Evolutionary conservation across 92 coral and sea anemone species (phyloP), one percentile per base, ranked within the genome.

Genomic region (Micromussa lordhowensis): DNA sequence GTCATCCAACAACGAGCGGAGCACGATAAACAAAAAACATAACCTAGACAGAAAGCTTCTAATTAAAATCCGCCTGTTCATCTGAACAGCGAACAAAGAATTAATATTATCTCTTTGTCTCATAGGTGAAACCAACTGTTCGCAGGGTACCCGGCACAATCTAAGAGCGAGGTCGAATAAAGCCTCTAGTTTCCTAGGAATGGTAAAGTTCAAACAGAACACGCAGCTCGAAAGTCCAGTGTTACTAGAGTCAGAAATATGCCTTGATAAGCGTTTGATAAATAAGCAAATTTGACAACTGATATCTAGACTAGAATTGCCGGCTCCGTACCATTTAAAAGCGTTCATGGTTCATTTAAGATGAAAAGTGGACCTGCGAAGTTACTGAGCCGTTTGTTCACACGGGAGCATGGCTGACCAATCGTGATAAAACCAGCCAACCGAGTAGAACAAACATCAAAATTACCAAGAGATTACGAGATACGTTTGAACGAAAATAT

Each of bases 401-500:
- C 76, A 71, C 40, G 76, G 44, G 35, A 34, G 44, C 29, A 21
- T 19, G 11, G 34, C 51, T 73, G 53, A 0, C 34, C 38, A 84
- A 75, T 35, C 71, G 24, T 15, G 11, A 58, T 71, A 29, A 75
- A 68, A 38, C 72, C 88, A 72, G 54, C 81, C 32, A 44, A 53
- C 72, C 34, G 88, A 84, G 75, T 13, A 82, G 32, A 55, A 29
- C 73, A 73, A 74, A 74, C 28, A 73, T 40, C 38, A 29, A 28
- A 81, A 75, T 58, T 57, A 34, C 21, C 38, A 26, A n/a, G 26
- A 74, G 81, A 57, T 84, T 68, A 84, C 88, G 88, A 84, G 69
- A 84, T 74, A 19, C 36, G 70, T 32, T 84, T 32, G 49, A 53
- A 73, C 68, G 7, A 75, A 73, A 73, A 55, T 74, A 19, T 34